phyloP scores from a whole-genome alignment of 2,113 vertebrate genomes.

The Protomyctophum bolini region DNA sequence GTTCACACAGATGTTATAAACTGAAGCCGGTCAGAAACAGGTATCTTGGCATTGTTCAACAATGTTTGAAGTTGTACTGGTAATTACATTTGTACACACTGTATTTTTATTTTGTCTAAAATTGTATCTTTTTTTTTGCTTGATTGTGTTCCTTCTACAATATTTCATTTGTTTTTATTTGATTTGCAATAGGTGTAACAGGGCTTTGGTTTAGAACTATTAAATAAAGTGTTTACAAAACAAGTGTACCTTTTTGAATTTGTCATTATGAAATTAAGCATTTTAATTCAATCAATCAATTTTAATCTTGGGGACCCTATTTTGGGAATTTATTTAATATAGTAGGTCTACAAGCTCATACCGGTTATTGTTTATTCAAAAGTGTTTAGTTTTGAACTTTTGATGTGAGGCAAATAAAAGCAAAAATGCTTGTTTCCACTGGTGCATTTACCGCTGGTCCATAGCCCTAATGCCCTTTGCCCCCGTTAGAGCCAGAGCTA shows the following conservation, averaged over 20 bases:
- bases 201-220: conserved; percentile 86
- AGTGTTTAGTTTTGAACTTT: too few species aligned
- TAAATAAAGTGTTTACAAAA: conserved; percentile 94
- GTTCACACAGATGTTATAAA: conserved; percentile 32
- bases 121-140: conserved; percentile 75
- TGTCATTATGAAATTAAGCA: neutral
- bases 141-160: conserved; percentile 76
- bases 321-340: too few species aligned
- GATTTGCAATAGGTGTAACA: conserved; percentile 89
- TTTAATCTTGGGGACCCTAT: too few species aligned
- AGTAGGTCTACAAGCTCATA: too few species aligned
- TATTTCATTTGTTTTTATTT: conserved; percentile 82
- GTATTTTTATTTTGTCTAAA: conserved; percentile 70
- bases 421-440: too few species aligned
- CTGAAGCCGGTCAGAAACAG: conserved; percentile 43
- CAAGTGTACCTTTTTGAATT: conserved; percentile 7
- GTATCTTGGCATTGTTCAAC: conserved; percentile 80
- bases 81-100: conserved; percentile 81
- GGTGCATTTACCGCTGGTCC: too few species aligned
- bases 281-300: too few species aligned
- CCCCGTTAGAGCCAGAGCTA: too few species aligned
- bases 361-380: too few species aligned
- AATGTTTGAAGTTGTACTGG: conserved; percentile 71
- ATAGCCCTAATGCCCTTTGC: too few species aligned
- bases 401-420: too few species aligned